Percentiles rank a stretch among this genome's conserved stretches.
Evolutionary conservation across 2,888 invertebrate species (phyloP).

Genomic region (Belgica antarctica): DNA sequence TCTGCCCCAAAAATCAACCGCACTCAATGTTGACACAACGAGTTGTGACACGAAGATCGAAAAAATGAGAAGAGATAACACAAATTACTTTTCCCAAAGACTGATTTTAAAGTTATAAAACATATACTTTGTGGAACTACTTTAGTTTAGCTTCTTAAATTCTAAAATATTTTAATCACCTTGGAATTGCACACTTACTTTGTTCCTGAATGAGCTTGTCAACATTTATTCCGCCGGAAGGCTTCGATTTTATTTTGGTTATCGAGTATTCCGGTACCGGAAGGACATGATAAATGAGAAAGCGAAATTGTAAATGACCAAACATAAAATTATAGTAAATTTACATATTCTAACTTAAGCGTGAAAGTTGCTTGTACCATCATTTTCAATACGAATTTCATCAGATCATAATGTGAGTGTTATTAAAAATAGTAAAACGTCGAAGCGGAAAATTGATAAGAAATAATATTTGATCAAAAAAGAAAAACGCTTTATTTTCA

Average conservation of each 20-base stretch:
- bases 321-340: conserved; percentile 25
- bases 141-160: too few species aligned
- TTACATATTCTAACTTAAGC: neutral
- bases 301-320: conserved; percentile 24
- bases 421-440: neutral
- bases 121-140: neutral
- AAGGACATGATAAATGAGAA: conserved; percentile 39
- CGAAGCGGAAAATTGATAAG: neutral
- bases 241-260: too few species aligned
- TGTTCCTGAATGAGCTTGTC: conserved; percentile 11
- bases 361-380: conserved; percentile 23
- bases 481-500: conserved; percentile 38
- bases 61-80: too few species aligned
- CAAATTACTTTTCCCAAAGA: conserved; percentile 12
- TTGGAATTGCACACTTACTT: conserved; percentile 21
- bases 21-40: too few species aligned
- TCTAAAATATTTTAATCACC: neutral
- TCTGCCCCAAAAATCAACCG: too few species aligned
- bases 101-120: conserved; percentile 4
- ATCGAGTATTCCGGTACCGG: too few species aligned
- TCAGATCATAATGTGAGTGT: conserved; percentile 11
- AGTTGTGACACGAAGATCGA: too few species aligned
- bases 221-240: conserved; percentile 22
- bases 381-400: conserved; percentile 14
- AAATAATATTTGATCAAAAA: conserved; percentile 22